These are phyloP conservation scores for Diabrotica virgifera DNA, from an alignment of 1,140 invertebrate genomes.

Conservation along the genomic window DNA sequence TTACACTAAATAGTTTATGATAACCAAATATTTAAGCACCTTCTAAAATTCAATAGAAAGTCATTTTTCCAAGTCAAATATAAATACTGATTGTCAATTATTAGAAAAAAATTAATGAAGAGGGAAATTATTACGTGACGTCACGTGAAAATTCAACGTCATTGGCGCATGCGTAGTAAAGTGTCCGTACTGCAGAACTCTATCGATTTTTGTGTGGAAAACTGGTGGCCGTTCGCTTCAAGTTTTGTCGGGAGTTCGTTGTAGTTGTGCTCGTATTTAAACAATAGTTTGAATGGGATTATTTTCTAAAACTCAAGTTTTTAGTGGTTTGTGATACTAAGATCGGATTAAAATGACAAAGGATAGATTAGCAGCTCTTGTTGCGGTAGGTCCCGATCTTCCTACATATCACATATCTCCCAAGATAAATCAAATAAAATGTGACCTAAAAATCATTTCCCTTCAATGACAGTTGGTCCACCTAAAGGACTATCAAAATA, in stretches of 20 bases:
- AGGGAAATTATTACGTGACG: conserved; percentile 33
- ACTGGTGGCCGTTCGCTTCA: conserved; percentile 44
- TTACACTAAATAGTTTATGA: conserved; percentile 13
- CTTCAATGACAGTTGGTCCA: conserved; percentile 17
- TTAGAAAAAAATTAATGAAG: conserved; percentile 26
- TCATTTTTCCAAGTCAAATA: conserved; percentile 3
- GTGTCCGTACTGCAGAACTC: conserved; percentile 62
- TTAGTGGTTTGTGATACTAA: conserved; percentile 57
- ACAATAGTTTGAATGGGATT: conserved; percentile 72
- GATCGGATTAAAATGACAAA: conserved; percentile 84
- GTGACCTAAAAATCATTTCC: conserved; percentile 1
- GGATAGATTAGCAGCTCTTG: conserved; percentile 94
- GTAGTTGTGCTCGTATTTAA: conserved; percentile 72
- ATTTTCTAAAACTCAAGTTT: conserved; percentile 61
- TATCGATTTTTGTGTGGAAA: conserved; percentile 61
- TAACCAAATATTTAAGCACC: neutral
- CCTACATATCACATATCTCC: neutral
- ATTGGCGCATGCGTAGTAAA: conserved; percentile 53
- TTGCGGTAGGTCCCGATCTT: conserved; percentile 68
- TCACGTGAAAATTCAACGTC: conserved; percentile 37
- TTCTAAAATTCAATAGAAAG: conserved; percentile 21
- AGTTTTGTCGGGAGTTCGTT: conserved; percentile 40
- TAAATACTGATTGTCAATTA: conserved; percentile 24
- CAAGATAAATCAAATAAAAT: conserved; percentile 7
- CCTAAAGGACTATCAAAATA: neutral